A percentile compares a stretch with the other conserved stretches of the same genome.
Conservation (phyloP, 2,888 invertebrate genomes). For the Hyppa rectilinea region DNA sequence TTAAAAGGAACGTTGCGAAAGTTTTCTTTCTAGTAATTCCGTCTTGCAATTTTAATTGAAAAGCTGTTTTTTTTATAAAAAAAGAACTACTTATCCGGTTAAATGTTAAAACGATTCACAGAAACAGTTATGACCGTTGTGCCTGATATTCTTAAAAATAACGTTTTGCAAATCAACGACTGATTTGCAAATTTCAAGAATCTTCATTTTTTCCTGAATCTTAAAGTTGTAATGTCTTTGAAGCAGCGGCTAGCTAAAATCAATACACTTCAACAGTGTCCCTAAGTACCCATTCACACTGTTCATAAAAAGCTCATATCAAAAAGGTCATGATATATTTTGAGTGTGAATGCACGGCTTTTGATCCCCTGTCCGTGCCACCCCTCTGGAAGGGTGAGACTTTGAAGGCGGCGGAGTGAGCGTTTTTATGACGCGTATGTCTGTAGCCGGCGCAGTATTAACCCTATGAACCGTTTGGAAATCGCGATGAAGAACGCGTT, state of each 20-base stretch:
- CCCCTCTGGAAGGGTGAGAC: slow-evolving; percentile 59
- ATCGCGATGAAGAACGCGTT: slow-evolving; percentile 49
- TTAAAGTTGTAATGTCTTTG: slow-evolving; percentile 11
- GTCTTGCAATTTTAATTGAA: background rate
- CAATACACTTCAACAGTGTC: slow-evolving; percentile 50
- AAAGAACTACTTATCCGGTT: background rate
- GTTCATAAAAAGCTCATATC: slow-evolving; percentile 70
- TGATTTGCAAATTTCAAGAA: slow-evolving; percentile 10
- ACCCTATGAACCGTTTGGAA: slow-evolving; percentile 53
- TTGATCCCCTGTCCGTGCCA: slow-evolving; percentile 73
- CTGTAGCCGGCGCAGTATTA: slow-evolving; percentile 61
- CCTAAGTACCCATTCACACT: slow-evolving; percentile 51
- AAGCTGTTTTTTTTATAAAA: background rate
- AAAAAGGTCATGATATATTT: slow-evolving; percentile 74
- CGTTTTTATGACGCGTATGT: slow-evolving; percentile 65
- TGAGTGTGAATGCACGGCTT: slow-evolving; percentile 75
- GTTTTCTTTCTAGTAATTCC: background rate
- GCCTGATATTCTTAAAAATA: background rate
- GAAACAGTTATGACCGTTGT: background rate
- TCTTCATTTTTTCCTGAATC: background rate
- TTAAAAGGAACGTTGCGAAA: background rate
- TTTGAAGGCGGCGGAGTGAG: slow-evolving; percentile 56
- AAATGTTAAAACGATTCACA: background rate
- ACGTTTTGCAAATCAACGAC: background rate
- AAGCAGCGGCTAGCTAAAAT: slow-evolving; percentile 30